These are phyloP conservation scores for Orthosia incerta DNA, from an alignment of 2,888 invertebrate genomes.

Conservation along the genomic window DNA sequence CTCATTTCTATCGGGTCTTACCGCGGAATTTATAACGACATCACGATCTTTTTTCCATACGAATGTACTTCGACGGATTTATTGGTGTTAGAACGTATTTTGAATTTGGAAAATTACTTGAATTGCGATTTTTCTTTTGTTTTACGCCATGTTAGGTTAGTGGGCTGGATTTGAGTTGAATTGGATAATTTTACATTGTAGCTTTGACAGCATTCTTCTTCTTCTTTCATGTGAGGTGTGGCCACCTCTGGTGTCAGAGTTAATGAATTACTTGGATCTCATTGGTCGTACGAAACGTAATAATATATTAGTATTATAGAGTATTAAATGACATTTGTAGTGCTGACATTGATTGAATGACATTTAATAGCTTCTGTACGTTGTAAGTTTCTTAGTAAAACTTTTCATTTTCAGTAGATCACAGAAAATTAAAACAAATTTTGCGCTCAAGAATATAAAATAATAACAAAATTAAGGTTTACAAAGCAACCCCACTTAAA, in stretches of 20 bases:
- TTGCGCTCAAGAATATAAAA: too few relatives aligned
- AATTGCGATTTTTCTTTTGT: constrained; percentile 38
- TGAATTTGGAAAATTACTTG: constrained; percentile 54
- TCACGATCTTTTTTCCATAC: constrained; percentile 86
- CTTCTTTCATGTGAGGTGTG: too few relatives aligned
- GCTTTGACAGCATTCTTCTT: neutral
- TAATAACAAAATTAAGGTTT: neutral
- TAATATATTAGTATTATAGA: too few relatives aligned
- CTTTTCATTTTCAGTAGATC: neutral
- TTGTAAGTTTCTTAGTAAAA: neutral
- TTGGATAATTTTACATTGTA: too few relatives aligned
- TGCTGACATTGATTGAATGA: too few relatives aligned
- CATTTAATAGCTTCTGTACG: neutral
- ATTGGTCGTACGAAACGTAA: neutral
- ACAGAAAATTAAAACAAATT: neutral
- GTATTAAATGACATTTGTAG: neutral
- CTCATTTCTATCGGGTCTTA: constrained; percentile 89
- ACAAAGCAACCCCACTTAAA: constrained; percentile 13
- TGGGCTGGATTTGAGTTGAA: neutral
- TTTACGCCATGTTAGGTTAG: neutral
- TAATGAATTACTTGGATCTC: neutral
- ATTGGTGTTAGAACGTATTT: constrained; percentile 72
- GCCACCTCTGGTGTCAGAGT: too few relatives aligned
- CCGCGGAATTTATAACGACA: constrained; percentile 83
- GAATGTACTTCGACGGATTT: constrained; percentile 82